These are phyloP conservation scores for Neomonachus schauinslandi DNA, from an alignment of 2,113 vertebrate genomes.

Conservation along the genomic window DNA sequence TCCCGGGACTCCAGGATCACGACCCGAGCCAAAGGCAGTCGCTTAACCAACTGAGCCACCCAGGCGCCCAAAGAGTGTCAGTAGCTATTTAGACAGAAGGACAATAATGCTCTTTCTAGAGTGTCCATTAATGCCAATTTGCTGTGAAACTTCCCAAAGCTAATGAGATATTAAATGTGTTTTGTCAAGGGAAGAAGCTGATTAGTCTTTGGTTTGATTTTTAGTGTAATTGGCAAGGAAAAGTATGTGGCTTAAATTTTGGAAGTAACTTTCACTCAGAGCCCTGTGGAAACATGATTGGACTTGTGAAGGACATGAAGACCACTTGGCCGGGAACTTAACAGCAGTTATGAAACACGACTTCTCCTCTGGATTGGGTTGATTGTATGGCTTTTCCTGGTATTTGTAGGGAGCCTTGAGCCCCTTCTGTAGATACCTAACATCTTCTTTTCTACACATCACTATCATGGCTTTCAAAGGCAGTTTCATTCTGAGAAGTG, in stretches of 20 bases:
- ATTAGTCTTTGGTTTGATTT: constrained; percentile 58
- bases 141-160: constrained; percentile 48
- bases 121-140: background rate
- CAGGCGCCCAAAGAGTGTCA: background rate
- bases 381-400: background rate
- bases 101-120: background rate
- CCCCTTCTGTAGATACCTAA: background rate
- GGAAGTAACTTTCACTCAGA: background rate
- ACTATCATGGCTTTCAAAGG: background rate
- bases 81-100: constrained; percentile 17
- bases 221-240: constrained; percentile 22
- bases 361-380: background rate
- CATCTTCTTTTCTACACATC: background rate
- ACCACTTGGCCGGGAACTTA: background rate
- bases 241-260: background rate
- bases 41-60: too few relatives aligned
- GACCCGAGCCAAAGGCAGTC: too few relatives aligned
- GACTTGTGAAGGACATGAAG: rapidly evolving
- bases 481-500: background rate
- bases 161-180: constrained; percentile 53
- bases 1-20: too few relatives aligned
- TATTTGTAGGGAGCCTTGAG: background rate
- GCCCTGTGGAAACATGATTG: background rate
- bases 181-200: constrained; percentile 27
- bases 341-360: background rate